Conservation (phyloP, 2,113 vertebrate species). For the Verasper variegatus region DNA sequence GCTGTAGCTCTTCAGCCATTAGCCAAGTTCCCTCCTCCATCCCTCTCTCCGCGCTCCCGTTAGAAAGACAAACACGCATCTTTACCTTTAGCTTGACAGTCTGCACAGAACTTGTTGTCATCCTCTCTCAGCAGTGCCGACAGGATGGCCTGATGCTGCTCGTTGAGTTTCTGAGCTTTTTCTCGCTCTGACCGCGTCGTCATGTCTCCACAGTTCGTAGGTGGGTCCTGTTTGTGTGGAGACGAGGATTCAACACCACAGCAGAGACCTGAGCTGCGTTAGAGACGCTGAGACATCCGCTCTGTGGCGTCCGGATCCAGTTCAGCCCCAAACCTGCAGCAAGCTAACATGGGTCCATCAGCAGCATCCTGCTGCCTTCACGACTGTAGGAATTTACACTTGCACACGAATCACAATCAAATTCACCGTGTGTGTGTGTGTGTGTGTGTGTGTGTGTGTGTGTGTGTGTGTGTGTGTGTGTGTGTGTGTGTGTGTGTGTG, state of each 20-base stretch:
- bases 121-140: slow-evolving; percentile 92
- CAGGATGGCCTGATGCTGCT: slow-evolving; percentile 95
- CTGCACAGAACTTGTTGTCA: slow-evolving; percentile 95
- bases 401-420: background rate
- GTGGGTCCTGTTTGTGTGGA: background rate
- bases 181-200: slow-evolving; percentile 94
- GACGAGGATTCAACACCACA: background rate
- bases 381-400: slow-evolving; percentile 15
- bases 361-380: slow-evolving; percentile 69
- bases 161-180: slow-evolving; percentile 95
- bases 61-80: background rate
- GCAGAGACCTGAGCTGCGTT: slow-evolving; percentile 2
- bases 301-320: slow-evolving; percentile 24
- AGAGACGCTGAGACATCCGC: slow-evolving; percentile 46
- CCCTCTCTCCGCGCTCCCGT: background rate
- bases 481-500: too few relatives aligned
- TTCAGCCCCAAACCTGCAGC: slow-evolving; percentile 60
- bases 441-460: too few relatives aligned
- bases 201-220: slow-evolving; percentile 75
- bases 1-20: too few relatives aligned
- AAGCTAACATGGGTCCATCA: slow-evolving; percentile 49
- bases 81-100: slow-evolving; percentile 95
- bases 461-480: too few relatives aligned
- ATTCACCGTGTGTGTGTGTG: too few relatives aligned
- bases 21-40: background rate